Base-by-base conservation (phyloP, 2,113 vertebrate genomes). In the Astur gentilis region DNA sequence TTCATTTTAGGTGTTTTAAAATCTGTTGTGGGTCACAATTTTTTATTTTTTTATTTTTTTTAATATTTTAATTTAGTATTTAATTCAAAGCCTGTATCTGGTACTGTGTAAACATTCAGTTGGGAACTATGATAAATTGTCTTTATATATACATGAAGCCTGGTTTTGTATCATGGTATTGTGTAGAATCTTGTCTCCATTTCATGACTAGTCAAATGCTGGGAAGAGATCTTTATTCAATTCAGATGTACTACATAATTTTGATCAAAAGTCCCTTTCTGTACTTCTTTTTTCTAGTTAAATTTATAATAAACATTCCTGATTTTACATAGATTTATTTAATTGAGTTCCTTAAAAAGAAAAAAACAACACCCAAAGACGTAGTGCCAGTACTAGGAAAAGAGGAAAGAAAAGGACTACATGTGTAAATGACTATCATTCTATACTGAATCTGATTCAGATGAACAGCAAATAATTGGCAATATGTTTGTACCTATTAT, bases 1-100 rank as follows among this genome's bases (percentile, higher is more conserved):
- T 81, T 34, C 72, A 82, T 97, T 90, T 97, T 95, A 85, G 75
- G 76, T 93, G 79, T 80, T 97, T 96, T 89, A 83, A 61, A 91
- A 86, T 92, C 44, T 75, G 65, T 83, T 50, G 80, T 91, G 80
- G 54, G 31, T 86, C 73, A 89, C 36, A 57, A 17, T 52, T 54
- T 54, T 54, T 42, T 42, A 40, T 36, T 25, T 50, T 21, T 62
- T 54, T 21, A 40, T 62, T 60, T 61, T 32, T 91, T 52, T 21
- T 32, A 49, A 32, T 62, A 82, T 96, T 95, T 82, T 97, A 34
- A 66, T 29, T 93, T 47, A 95, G 60, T 91, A 84, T 57, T 70
- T 58, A 36, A 95, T 87, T 96, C 54, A 69, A 77, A 79, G 89
- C 60, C 49, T 71, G 22, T 72, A 52, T 82, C 38, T 93, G 13